A percentile compares a stretch with the other conserved stretches of the same genome.
These are phyloP conservation scores for Orbicella faveolata DNA, from an alignment of 64 coral and sea anemone species.

Conservation along the genomic window DNA sequence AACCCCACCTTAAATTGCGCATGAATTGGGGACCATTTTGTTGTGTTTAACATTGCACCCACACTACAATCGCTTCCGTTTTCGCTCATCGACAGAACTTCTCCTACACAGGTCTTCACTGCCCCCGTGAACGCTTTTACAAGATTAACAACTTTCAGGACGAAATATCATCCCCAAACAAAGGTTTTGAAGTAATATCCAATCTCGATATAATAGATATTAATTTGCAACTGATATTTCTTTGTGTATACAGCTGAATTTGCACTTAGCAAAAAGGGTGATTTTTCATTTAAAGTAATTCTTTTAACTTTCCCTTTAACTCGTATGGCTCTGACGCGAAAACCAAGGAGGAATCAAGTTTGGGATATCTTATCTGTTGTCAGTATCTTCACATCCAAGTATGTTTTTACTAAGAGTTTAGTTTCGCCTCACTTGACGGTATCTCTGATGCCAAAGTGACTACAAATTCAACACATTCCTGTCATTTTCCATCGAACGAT, in stretches of 20 bases:
- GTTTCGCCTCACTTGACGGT: background rate
- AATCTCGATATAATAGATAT: slow-evolving; percentile 1
- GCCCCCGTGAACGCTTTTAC: background rate
- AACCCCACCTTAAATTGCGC: background rate
- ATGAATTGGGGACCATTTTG: background rate
- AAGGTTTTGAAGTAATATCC: slow-evolving; percentile 29
- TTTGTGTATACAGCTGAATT: slow-evolving; percentile 19
- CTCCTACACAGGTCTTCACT: background rate
- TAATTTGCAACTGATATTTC: background rate
- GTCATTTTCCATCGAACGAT: background rate
- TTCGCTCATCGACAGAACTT: background rate
- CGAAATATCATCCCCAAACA: slow-evolving; percentile 26
- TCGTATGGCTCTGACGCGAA: background rate
- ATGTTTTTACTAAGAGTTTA: slow-evolving; percentile 1
- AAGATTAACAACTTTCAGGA: background rate
- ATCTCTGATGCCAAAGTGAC: background rate
- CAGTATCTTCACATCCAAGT: background rate
- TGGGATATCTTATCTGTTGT: slow-evolving; percentile 4
- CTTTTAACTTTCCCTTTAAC: too few relatives aligned
- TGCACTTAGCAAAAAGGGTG: background rate
- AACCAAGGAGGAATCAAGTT: background rate
- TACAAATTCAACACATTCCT: slow-evolving; percentile 18
- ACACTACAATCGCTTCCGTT: background rate
- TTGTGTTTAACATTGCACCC: background rate
- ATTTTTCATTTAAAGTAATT: background rate